Percentiles rank a stretch among this genome's conserved stretches.
Conservation (phyloP, 2,113 vertebrate genomes). For the Centrocercus urophasianus region DNA sequence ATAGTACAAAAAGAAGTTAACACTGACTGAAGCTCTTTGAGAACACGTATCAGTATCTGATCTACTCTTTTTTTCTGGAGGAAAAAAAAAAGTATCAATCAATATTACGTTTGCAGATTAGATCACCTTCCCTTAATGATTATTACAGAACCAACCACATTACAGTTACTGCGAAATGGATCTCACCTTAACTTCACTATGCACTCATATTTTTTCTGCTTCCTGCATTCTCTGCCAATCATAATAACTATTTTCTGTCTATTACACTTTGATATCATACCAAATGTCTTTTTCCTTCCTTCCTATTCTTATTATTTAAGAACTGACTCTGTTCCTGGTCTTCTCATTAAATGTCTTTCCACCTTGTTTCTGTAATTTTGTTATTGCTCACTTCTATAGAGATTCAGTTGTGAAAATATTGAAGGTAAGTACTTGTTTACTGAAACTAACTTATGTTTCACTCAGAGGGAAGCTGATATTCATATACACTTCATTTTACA, state of each 20-base stretch:
- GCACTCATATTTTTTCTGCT: not conserved
- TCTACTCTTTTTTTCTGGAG: not conserved
- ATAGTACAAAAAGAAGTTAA: not conserved
- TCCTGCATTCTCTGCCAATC: not conserved
- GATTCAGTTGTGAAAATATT: not conserved
- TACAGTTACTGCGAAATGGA: not conserved
- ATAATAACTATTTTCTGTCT: not conserved
- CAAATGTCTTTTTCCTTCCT: not conserved
- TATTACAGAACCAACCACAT: not conserved
- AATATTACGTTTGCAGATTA: not conserved
- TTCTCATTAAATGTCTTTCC: not conserved
- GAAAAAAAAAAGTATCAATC: not conserved
- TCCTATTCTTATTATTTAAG: not conserved
- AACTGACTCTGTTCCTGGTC: not conserved
- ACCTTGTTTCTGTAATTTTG: not conserved
- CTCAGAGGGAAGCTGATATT: not conserved
- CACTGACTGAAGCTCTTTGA: not conserved
- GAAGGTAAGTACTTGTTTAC: not conserved
- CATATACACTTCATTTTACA: not conserved
- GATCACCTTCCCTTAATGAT: not conserved
- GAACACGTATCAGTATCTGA: not conserved
- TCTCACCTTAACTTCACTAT: not conserved
- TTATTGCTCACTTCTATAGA: not conserved
- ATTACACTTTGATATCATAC: not conserved
- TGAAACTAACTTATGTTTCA: not conserved